Evolutionary conservation across 1,140 invertebrate genomes (phyloP).

Genomic region (Phymastichus coffea): DNA sequence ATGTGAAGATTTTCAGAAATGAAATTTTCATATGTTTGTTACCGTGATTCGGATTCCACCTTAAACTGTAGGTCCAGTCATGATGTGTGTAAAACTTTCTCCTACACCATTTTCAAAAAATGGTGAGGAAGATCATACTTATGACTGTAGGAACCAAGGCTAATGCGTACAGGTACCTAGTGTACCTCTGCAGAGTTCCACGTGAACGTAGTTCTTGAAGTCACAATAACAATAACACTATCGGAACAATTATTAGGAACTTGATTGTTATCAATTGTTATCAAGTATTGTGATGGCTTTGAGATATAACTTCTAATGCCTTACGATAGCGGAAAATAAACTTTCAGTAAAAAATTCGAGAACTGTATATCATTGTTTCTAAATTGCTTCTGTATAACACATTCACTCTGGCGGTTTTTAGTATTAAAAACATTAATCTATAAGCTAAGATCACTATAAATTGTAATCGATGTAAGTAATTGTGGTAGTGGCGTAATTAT

Average conservation of each 20-base stretch:
- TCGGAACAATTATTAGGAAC: slow-evolving; percentile 16
- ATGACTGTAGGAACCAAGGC: too few relatives aligned
- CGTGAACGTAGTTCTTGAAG: too few relatives aligned
- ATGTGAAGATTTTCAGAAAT: too few relatives aligned
- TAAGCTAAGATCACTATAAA: slow-evolving; percentile 1
- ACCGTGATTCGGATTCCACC: too few relatives aligned
- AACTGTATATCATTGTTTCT: slow-evolving; percentile 4
- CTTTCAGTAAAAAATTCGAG: slow-evolving; percentile 3
- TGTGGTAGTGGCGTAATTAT: slow-evolving; percentile 22
- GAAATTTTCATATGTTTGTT: too few relatives aligned
- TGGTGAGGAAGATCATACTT: too few relatives aligned
- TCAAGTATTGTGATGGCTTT: slow-evolving; percentile 9
- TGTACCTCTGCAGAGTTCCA: too few relatives aligned
- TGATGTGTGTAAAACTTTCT: too few relatives aligned
- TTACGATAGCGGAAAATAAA: slow-evolving; percentile 7
- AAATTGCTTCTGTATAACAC: not conserved
- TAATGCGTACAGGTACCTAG: too few relatives aligned
- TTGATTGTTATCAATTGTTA: slow-evolving; percentile 29
- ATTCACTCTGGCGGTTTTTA: not conserved
- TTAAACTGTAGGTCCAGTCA: too few relatives aligned
- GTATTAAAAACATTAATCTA: not conserved
- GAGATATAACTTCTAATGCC: slow-evolving; percentile 8
- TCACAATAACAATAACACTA: too few relatives aligned
- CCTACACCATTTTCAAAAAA: too few relatives aligned
- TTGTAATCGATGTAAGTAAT: slow-evolving; percentile 14